Evolutionary conservation across 2,888 invertebrate species (phyloP).

Genomic region (Xestia c-nigrum): DNA sequence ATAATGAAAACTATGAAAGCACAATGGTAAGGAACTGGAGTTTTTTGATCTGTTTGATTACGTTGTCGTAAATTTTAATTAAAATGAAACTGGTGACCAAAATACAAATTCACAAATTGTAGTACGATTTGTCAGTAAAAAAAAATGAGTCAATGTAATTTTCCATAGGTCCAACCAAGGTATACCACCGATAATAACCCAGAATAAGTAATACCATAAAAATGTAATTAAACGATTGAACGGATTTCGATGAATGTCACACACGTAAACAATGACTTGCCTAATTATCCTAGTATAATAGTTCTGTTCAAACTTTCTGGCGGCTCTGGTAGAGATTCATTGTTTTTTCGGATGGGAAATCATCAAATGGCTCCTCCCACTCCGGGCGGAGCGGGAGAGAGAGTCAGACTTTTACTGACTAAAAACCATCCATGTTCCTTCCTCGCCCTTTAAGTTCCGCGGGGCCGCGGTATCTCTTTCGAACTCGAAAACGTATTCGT

Average conservation of each 20-base stretch:
- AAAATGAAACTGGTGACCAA: neutral
- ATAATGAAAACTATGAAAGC: neutral
- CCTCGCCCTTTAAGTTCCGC: too few relatives aligned
- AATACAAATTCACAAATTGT: neutral
- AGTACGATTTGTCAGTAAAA: neutral
- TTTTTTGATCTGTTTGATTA: neutral
- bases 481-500: too few relatives aligned
- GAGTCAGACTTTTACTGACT: too few relatives aligned
- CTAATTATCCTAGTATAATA: neutral
- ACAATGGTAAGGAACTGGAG: neutral
- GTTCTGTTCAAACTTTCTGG: too few relatives aligned
- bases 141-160: neutral
- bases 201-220: neutral
- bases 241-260: neutral
- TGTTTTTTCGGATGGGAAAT: too few relatives aligned
- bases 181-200: neutral
- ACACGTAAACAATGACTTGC: neutral
- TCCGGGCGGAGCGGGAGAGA: too few relatives aligned
- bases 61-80: neutral
- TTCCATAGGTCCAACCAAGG: neutral
- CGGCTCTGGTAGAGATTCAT: too few relatives aligned
- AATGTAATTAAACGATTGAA: neutral
- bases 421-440: too few relatives aligned
- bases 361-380: too few relatives aligned
- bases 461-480: too few relatives aligned